Conservation (phyloP, 2,888 invertebrate genomes). For the Bellardia bayeri region DNA sequence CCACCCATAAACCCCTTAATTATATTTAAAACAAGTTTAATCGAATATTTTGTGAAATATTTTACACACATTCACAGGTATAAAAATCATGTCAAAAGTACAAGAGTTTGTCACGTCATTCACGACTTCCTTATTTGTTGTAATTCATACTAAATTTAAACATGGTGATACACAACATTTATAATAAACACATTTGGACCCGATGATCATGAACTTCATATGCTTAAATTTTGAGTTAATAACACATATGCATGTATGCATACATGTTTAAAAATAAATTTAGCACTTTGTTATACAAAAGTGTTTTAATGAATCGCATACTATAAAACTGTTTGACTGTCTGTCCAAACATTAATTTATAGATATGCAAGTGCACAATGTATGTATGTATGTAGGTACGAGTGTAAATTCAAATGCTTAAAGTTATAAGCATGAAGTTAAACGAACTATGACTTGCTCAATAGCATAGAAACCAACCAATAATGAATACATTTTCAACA, state of each 20-base stretch:
- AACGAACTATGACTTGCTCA: constrained; percentile 56
- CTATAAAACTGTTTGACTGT: constrained; percentile 4
- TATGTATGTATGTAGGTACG: neutral
- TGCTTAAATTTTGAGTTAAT: constrained; percentile 19
- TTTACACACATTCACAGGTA: neutral
- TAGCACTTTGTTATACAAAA: constrained; percentile 36
- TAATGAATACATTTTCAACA: constrained; percentile 11
- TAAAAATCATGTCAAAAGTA: constrained; percentile 6
- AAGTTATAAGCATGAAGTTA: constrained; percentile 51
- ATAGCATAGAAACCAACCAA: neutral
- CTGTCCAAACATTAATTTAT: neutral
- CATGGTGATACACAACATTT: constrained; percentile 2
- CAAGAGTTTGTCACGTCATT: neutral
- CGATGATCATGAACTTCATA: constrained; percentile 63
- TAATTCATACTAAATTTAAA: neutral
- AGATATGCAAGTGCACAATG: neutral
- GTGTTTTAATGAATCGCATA: constrained; percentile 22
- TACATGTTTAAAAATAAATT: neutral
- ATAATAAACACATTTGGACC: constrained; percentile 40
- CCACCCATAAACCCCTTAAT: too few species aligned
- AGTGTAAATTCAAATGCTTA: constrained; percentile 12
- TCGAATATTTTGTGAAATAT: neutral
- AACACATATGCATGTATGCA: neutral
- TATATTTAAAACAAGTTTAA: neutral
- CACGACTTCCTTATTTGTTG: constrained; percentile 4